phyloP scores from a whole-genome alignment of 2,113 vertebrate species.

The Daboia siamensis region DNA sequence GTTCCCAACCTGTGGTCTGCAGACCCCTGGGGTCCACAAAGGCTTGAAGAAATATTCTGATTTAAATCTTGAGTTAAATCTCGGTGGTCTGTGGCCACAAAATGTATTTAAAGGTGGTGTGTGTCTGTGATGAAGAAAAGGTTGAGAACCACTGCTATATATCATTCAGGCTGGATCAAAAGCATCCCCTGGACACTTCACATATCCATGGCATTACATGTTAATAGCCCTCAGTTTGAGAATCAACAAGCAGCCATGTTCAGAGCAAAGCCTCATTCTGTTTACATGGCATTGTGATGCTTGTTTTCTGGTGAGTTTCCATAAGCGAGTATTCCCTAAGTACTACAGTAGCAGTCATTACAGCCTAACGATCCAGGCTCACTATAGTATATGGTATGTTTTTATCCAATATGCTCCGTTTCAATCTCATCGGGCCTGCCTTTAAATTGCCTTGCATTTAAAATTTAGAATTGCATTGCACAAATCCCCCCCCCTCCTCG shows the following conservation, averaged over 20 bases:
- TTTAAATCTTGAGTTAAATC: no score
- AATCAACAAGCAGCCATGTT: neutral
- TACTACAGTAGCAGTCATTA: neutral
- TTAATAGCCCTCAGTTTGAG: neutral
- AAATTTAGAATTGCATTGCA: neutral
- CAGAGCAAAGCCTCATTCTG: neutral
- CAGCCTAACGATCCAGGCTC: neutral
- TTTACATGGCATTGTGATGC: neutral
- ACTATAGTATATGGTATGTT: neutral
- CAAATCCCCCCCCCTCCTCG: neutral
- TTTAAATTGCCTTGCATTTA: neutral
- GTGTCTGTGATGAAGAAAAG: no score
- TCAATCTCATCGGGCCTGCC: neutral
- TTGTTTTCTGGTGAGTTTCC: conserved; percentile 16
- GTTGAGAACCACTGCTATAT: no score
- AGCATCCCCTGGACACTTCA: neutral
- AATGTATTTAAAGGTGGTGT: no score
- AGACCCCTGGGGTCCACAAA: no score
- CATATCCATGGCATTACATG: neutral
- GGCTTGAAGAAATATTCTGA: no score
- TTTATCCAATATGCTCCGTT: neutral
- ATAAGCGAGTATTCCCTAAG: conserved; percentile 7
- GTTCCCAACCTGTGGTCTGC: no score
- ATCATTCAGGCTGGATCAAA: neutral
- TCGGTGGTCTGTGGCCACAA: no score